A percentile compares a stretch with the other conserved stretches of the same genome.
phyloP scores from a whole-genome alignment of 2,797 vertebrate genomes.

The Amblyopsis hoosieri region DNA sequence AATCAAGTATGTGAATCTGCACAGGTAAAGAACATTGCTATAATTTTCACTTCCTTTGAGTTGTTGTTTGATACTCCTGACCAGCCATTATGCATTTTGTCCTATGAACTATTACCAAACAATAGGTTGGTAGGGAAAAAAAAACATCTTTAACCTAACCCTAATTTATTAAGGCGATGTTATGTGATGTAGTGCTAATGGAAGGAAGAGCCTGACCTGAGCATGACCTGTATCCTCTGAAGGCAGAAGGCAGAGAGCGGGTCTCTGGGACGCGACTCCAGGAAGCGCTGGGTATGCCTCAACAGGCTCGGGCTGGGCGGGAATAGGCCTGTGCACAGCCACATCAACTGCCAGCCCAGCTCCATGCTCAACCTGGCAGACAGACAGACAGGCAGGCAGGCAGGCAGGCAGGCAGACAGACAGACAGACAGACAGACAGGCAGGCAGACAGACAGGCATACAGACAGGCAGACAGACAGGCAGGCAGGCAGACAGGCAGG shows the following conservation, averaged over 20 bases:
- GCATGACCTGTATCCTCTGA: slow-evolving; percentile 81
- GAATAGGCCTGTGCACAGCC: slow-evolving; percentile 92
- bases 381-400: background rate
- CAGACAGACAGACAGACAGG: background rate
- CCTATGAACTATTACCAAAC: too few species aligned
- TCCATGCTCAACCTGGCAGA: slow-evolving; percentile 83
- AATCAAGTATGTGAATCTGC: too few species aligned
- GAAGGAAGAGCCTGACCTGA: slow-evolving; percentile 75
- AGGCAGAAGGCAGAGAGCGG: slow-evolving; percentile 78
- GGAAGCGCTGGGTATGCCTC: slow-evolving; percentile 82
- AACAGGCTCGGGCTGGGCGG: slow-evolving; percentile 81
- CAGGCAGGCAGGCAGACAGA: background rate
- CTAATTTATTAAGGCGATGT: too few species aligned
- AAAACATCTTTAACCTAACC: too few species aligned
- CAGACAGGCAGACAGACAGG: background rate
- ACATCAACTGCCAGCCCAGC: slow-evolving; percentile 93
- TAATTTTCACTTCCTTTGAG: too few species aligned
- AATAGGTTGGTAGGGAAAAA: too few species aligned
- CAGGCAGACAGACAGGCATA: background rate
- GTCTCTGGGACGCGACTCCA: slow-evolving; percentile 83
- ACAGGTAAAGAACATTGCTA: too few species aligned
- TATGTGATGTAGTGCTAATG: too few species aligned
- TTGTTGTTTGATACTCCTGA: too few species aligned
- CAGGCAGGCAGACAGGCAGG: background rate
- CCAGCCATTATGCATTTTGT: too few species aligned